phyloP scores from a whole-genome alignment of 2,113 vertebrate genomes.

The Limnothrissa miodon region DNA sequence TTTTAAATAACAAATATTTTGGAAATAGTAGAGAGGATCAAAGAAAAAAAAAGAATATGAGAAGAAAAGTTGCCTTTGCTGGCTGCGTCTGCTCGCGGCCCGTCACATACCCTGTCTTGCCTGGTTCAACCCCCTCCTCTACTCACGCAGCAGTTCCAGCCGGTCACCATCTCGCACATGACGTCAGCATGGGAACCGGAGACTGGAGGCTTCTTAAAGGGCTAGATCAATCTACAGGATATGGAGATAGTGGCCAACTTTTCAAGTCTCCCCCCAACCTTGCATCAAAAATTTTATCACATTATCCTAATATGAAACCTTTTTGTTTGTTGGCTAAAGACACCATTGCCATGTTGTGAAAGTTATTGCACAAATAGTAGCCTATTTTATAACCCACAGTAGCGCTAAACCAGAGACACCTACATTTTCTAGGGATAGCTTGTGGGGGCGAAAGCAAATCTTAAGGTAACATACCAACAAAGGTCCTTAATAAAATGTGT shows the following conservation, averaged over 20 bases:
- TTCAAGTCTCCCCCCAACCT: not conserved
- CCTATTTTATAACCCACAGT: too few species aligned
- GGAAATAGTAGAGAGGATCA: not conserved
- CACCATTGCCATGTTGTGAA: too few species aligned
- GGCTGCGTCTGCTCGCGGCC: constrained; percentile 23
- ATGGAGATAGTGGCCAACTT: not conserved
- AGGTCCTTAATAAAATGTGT: too few species aligned
- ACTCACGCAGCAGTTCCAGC: constrained; percentile 27
- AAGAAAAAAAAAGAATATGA: not conserved
- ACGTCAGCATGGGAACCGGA: constrained; percentile 38
- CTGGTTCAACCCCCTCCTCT: constrained; percentile 20
- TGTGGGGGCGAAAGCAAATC: too few species aligned
- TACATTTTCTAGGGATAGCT: too few species aligned
- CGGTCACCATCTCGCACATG: constrained; percentile 26
- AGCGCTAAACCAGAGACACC: too few species aligned
- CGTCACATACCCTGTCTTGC: constrained; percentile 3
- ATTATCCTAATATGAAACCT: too few species aligned
- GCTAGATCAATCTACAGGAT: too few species aligned
- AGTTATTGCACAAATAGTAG: too few species aligned
- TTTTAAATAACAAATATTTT: not conserved
- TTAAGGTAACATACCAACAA: too few species aligned
- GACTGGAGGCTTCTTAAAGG: constrained; percentile 33
- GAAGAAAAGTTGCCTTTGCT: constrained; percentile 23
- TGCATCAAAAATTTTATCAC: not conserved
- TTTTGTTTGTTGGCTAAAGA: too few species aligned